Base-by-base conservation (phyloP, 2,797 vertebrate species). In the Rhinatrema bivittatum region DNA sequence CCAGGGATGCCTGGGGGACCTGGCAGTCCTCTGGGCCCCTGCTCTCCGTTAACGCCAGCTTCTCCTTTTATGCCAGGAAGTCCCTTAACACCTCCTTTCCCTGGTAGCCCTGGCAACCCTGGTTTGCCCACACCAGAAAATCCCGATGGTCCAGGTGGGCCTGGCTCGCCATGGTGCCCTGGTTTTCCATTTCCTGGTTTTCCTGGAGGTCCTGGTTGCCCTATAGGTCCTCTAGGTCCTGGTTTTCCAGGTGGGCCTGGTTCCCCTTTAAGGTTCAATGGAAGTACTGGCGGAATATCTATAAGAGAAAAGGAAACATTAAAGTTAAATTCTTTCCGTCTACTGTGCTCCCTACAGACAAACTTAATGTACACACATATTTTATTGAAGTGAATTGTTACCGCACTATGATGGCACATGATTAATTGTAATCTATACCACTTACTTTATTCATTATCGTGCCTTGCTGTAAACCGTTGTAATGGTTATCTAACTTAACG, bases 151-250 rank as follows among this genome's bases (percentile, higher is more conserved):
- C 96, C 95, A 1, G 90, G 88, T 0, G 90, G 90, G 15, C 96
- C 96, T 2, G 85, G 82, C 42, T 89, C 94, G 17, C 96, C 96
- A 3, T 91, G 93, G 36, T 92, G 86, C 42, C 96, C 96, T 0
- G 92, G 91, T 55, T 98, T 98, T 13, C 96, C 96, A 0, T 89
- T 64, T 56, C 95, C 96, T 8, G 93, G 90, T 76, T 98, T 98
- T 44, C 96, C 96, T 20, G 90, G 88, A 61, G 84, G 78, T 37
- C 96, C 96, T 3, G 90, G 51, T 29, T 87, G 82, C 2, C 96
- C 96, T 11, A 88, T 46, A 11, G 90, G 91, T 12, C 96, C 96
- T 18, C 91, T 90, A 1, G 86, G 90, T 43, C 96, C 96, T 0
- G 93, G 93, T 53, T 96, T 95, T 20, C 96, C 96, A 55, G 87